Evolutionary conservation across 2,888 invertebrate genomes (phyloP), one percentile per base, ranked within the genome.

Genomic region (Drosophila nigricruria): DNA sequence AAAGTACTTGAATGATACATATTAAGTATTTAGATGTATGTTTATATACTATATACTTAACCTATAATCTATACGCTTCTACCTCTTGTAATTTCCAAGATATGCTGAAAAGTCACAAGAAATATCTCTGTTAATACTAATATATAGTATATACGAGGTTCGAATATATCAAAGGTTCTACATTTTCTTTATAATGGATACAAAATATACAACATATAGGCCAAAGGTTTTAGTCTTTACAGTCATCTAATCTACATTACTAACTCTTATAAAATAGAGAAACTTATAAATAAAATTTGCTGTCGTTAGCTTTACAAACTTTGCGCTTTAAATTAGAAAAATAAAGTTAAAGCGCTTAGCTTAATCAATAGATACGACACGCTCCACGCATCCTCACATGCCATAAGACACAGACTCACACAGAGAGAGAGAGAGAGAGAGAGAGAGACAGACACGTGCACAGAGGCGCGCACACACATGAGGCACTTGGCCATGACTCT

Each of bases 341-440:
- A 50, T 64, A 60, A 57, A 67, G 66, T 40, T 32, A 67, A 80
- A 67, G 62, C 45, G 68, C 69, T 72, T 61, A 52, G 62, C 45
- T 63, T 73, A 83, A 87, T 89, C 84, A 73, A 87, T 83, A 72
- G 64, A 61, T 79, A 65, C 52, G 49, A 67, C 60, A 77, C 50
- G 64, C 59, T 67, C 23, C 25, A 49, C 56, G 58, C 54, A 59
- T 54, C 60, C 54, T 50, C 42, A 59, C 64, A 78, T 49, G 56
- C 45, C 67, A 27, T 18, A 47, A 42, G 14, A 40, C 38, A 47
- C 53, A 45, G n/a, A 10, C 63, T 18, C 50, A 65, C 52, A 45
- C 30, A 59, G 58, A 60, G 23, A 60, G 49, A 49, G 32, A 43
- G 25, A 57, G 9, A 27, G 1, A 8, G 9, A 9, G 5, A 2